These are phyloP conservation scores for Parasteatoda lunata DNA, from an alignment of 2,888 invertebrate species.

Conservation along the genomic window DNA sequence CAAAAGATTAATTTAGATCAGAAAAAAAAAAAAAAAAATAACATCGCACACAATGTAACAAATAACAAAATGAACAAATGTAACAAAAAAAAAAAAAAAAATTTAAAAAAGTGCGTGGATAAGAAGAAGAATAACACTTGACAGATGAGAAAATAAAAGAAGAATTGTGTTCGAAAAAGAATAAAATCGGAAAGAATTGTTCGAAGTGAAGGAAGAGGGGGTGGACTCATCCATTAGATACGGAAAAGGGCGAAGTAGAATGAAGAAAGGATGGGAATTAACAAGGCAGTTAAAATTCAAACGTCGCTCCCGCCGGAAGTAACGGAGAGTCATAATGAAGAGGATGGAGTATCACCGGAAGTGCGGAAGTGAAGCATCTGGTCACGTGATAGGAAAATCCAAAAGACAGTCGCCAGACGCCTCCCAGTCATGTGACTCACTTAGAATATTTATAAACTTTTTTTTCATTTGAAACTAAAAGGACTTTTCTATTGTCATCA, in stretches of 20 bases:
- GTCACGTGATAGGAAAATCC: conserved; percentile 39
- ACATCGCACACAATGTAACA: too few relatives aligned
- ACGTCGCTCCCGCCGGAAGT: conserved; percentile 63
- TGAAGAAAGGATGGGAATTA: conserved; percentile 57
- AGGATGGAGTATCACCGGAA: conserved; percentile 64
- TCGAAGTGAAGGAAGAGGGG: conserved; percentile 3
- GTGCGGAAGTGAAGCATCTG: conserved; percentile 66
- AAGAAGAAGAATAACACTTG: conserved; percentile 32
- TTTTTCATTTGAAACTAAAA: conserved; percentile 10
- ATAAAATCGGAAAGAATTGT: conserved; percentile 17
- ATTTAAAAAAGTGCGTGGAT: conserved; percentile 14
- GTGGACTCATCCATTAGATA: conserved; percentile 49
- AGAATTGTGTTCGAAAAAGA: conserved; percentile 18
- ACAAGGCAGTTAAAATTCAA: conserved; percentile 69
- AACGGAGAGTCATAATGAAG: conserved; percentile 59
- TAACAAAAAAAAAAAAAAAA: conserved; percentile 14
- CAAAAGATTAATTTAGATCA: too few relatives aligned
- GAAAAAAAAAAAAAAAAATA: too few relatives aligned
- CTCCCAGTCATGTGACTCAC: conserved; percentile 62
- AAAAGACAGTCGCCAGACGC: conserved; percentile 65
- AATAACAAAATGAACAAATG: conserved; percentile 4
- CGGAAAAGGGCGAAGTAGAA: conserved; percentile 24
- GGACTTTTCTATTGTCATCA: conserved; percentile 11
- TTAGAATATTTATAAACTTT: conserved; percentile 21
- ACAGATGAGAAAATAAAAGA: neutral